phyloP scores from a whole-genome alignment of 2,888 invertebrate genomes.

The Lycia hirtaria region DNA sequence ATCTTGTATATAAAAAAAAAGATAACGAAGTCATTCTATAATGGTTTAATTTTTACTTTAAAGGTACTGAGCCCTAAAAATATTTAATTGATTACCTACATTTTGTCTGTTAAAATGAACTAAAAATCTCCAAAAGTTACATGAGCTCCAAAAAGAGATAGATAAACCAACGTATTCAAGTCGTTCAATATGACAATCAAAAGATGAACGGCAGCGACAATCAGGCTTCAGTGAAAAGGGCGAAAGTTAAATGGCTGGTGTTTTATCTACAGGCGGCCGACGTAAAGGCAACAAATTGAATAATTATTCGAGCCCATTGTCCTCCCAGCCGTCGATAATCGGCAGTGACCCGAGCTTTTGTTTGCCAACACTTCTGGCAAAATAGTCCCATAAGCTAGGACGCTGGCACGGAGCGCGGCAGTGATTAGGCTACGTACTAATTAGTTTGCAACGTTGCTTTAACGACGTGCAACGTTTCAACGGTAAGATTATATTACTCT shows the following conservation, averaged over 20 bases:
- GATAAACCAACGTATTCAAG: constrained; percentile 7
- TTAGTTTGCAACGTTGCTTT: constrained; percentile 27
- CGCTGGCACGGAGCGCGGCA: constrained; percentile 26
- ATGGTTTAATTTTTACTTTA: no score
- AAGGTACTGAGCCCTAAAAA: no score
- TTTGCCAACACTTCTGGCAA: constrained; percentile 49
- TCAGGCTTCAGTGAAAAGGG: constrained; percentile 56
- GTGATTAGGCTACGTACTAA: constrained; percentile 10
- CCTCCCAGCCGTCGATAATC: constrained; percentile 64
- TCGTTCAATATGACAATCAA: constrained; percentile 49
- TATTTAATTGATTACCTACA: no score
- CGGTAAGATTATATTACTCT: constrained; percentile 5
- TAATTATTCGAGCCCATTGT: constrained; percentile 72
- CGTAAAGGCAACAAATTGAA: constrained; percentile 73
- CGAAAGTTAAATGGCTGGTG: constrained; percentile 63
- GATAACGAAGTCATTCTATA: no score
- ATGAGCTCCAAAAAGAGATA: not conserved
- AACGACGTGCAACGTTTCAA: constrained; percentile 19
- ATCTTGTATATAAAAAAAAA: no score
- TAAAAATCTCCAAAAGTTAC: no score
- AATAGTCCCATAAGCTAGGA: constrained; percentile 47
- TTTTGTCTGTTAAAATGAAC: no score
- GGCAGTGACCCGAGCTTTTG: constrained; percentile 63
- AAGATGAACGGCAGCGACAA: constrained; percentile 56
- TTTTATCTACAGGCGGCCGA: constrained; percentile 55